Base-by-base conservation (phyloP, 2,797 vertebrate genomes). In the Diplodus puntazzo region DNA sequence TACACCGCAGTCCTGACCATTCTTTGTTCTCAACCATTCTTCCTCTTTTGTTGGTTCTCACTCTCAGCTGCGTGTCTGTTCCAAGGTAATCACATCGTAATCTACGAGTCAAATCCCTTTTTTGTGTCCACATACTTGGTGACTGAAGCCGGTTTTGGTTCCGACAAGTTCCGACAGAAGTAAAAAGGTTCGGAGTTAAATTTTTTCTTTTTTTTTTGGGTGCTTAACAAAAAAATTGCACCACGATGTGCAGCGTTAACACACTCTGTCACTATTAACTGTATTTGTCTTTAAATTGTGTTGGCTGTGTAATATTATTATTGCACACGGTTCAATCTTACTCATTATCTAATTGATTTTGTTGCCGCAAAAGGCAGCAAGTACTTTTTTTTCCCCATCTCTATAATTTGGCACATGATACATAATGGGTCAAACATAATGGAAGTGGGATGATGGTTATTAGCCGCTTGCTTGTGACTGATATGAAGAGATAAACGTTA, bases 401-500 rank as follows among this genome's bases (percentile, higher is more conserved):
- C 34, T 64, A 14, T 68, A 14, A 50, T 23, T 59, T 69, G 46
- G 12, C n/a, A 66, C 13, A 30, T 23, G 42, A 27, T 18, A 11
- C 5, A 5, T 54, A 7, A 34, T 1, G 30, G 30, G 49, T 69
- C 30, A 10, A 57, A 52, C 66, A 27, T 27, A 60, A 54, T 9
- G 21, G 17, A 45, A 21, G 58, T 11, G 20, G 30, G 23, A 42
- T n/a, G n/a, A 58, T 46, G 17, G 49, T 21, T 69, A 69, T 45
- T 34, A 55, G 25, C 27, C n/a, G 10, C 7, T 11, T 8, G 3
- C 52, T 80, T 60, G n/a, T 50, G 50, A 55, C 11, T 52, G 21
- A 45, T 21, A 49, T 57, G 52, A 66, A 48, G n/a, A 70, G 48
- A 69, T 77, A 12, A 66, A 57, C 23, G 11, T 20, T 7, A 67